phyloP scores from a whole-genome alignment of 2,797 vertebrate species.

The Spinus olivaceus region DNA sequence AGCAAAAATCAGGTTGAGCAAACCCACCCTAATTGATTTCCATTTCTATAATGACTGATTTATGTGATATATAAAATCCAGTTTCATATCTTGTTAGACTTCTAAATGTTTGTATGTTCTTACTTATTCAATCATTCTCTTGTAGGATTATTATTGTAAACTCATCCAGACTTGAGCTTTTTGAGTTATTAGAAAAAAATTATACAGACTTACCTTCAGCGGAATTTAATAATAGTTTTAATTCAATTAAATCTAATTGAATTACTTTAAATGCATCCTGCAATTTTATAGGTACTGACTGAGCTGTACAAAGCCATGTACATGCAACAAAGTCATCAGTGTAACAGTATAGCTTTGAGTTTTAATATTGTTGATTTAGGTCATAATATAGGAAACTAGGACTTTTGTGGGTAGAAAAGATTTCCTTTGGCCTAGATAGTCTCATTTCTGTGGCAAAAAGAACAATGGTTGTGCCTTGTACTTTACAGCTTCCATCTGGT shows the following conservation, averaged over 20 bases:
- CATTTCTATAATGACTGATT: conserved; percentile 64
- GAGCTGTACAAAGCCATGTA: neutral
- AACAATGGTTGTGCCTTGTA: neutral
- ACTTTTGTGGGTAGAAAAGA: neutral
- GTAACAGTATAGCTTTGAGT: conserved; percentile 2
- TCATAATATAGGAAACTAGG: conserved; percentile 18
- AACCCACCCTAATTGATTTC: conserved; percentile 46
- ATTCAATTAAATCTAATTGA: conserved; percentile 68
- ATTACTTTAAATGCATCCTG: conserved; percentile 62
- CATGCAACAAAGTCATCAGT: neutral
- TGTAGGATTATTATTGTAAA: conserved; percentile 69
- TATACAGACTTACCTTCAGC: conserved; percentile 57
- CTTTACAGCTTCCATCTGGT: neutral
- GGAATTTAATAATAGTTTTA: conserved; percentile 67
- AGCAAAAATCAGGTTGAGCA: conserved; percentile 37
- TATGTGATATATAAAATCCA: conserved; percentile 55
- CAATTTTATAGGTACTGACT: conserved; percentile 62
- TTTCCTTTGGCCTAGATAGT: conserved; percentile 12
- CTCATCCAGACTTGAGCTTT: conserved; percentile 70
- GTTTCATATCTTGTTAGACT: conserved; percentile 36
- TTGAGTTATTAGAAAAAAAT: conserved; percentile 67
- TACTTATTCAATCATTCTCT: conserved; percentile 64
- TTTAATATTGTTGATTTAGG: conserved; percentile 13
- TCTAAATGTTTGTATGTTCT: conserved; percentile 42
- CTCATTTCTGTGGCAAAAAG: neutral